Evolutionary conservation across 2,113 vertebrate genomes (phyloP).

Genomic region (Numenius arquata): DNA sequence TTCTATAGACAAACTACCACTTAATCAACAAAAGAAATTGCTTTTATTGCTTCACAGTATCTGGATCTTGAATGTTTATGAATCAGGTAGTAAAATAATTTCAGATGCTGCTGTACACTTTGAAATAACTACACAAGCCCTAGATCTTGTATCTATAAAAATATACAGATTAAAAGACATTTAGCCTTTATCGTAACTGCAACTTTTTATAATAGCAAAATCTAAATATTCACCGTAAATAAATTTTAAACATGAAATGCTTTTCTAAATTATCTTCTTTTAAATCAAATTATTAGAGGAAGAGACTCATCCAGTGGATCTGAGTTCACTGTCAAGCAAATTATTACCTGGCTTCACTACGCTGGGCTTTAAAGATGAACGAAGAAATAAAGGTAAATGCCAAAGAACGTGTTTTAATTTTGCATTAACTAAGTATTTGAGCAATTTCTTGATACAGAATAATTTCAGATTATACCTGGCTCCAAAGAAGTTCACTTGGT

Average conservation of each 20-base stretch:
- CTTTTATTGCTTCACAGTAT: neutral
- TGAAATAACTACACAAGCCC: neutral
- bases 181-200: neutral
- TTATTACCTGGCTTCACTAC: slow-evolving; percentile 92
- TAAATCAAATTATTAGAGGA: slow-evolving; percentile 79
- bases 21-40: neutral
- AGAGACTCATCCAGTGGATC: slow-evolving; percentile 90
- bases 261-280: neutral
- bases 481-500: neutral
- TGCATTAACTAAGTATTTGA: neutral
- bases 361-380: slow-evolving; percentile 94
- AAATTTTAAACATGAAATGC: neutral
- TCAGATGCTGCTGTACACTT: neutral
- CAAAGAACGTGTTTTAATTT: neutral
- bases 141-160: neutral
- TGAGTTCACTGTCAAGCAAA: slow-evolving; percentile 93
- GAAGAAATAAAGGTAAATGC: slow-evolving; percentile 87
- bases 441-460: neutral
- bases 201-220: neutral
- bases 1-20: neutral
- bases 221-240: neutral
- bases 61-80: neutral
- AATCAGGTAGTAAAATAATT: neutral
- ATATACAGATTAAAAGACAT: neutral
- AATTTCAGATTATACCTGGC: neutral